Evolutionary conservation across 1,140 invertebrate genomes (phyloP), one percentile per base, ranked within the genome.

Genomic region (Drosophila erecta): DNA sequence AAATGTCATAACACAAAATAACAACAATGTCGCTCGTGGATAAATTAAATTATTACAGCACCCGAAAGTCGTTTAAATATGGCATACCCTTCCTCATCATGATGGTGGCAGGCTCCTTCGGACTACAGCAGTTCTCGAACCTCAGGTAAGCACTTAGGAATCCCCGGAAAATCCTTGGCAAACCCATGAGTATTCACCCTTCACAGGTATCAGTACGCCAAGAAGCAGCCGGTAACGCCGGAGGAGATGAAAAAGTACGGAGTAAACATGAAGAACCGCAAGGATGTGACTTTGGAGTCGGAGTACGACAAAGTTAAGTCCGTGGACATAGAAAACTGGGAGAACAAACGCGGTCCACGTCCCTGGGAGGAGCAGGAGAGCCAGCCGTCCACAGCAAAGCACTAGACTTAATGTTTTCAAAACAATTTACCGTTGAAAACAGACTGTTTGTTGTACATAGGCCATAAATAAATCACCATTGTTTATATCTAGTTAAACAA

Each of bases 271-370:
- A 96, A 95, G 76, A 94, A 94, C 89, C 91, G 93, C 0, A 93
- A 93, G 64, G 94, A 96, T 91, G 94, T 95, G 1, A 95, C 95
- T 1, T 80, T 97, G 67, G 96, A 97, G 93, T 92, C 93, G 14
- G 94, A 95, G 79, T 97, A 95, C 93, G 95, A 96, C 78, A 95
- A 95, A 93, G 93, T 96, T 22, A 93, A 95, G 90, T 90, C 94
- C 66, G 53, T 96, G 10, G 95, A 97, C 91, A 94, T 97, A 74
- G 95, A 97, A 65, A 94, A 95, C 77, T 97, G 96, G 96, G 94
- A 96, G 89, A 97, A 97, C 83, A 94, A 95, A 64, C 92, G 96
- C 89, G 96, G 96, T 3, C 95, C 96, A 6, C 93, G 96, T 62
- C 96, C 96, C 12, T 97, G 96, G 96, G 96, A 97, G 86, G 94